phyloP scores from a whole-genome alignment of 2,888 invertebrate genomes.

The Drosophila mimica region DNA sequence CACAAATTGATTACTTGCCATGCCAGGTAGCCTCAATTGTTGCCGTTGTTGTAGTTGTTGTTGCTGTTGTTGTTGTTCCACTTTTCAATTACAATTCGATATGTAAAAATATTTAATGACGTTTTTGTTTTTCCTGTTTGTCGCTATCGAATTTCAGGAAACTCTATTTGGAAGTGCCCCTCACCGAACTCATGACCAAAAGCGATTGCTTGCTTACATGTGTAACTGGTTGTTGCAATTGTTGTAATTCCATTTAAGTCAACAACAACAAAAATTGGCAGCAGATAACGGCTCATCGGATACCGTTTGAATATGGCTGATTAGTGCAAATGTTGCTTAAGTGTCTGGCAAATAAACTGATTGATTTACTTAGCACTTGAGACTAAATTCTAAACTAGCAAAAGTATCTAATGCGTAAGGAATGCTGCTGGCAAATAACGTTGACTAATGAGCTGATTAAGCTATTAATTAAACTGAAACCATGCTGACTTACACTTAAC shows the following conservation, averaged over 20 bases:
- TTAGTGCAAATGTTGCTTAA: slow-evolving; percentile 35
- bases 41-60: not conserved
- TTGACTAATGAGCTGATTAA: slow-evolving; percentile 7
- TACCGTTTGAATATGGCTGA: slow-evolving; percentile 29
- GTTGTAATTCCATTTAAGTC: slow-evolving; percentile 36
- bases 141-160: slow-evolving; percentile 34
- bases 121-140: slow-evolving; percentile 25
- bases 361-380: slow-evolving; percentile 40
- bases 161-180: slow-evolving; percentile 11
- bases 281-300: slow-evolving; percentile 38
- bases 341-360: slow-evolving; percentile 56
- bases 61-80: slow-evolving; percentile 12
- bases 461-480: not conserved
- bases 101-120: slow-evolving; percentile 71
- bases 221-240: slow-evolving; percentile 50
- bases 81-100: slow-evolving; percentile 21
- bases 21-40: slow-evolving; percentile 42
- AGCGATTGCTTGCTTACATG: slow-evolving; percentile 28
- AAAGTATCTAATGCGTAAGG: slow-evolving; percentile 5
- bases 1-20: slow-evolving; percentile 45
- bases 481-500: not conserved
- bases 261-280: slow-evolving; percentile 1
- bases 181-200: not conserved
- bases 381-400: slow-evolving; percentile 4
- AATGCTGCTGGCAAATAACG: slow-evolving; percentile 4